Evolutionary conservation across 2,797 vertebrate species (phyloP), one percentile per base, ranked within the genome.

Genomic region (Channallabes apus): DNA sequence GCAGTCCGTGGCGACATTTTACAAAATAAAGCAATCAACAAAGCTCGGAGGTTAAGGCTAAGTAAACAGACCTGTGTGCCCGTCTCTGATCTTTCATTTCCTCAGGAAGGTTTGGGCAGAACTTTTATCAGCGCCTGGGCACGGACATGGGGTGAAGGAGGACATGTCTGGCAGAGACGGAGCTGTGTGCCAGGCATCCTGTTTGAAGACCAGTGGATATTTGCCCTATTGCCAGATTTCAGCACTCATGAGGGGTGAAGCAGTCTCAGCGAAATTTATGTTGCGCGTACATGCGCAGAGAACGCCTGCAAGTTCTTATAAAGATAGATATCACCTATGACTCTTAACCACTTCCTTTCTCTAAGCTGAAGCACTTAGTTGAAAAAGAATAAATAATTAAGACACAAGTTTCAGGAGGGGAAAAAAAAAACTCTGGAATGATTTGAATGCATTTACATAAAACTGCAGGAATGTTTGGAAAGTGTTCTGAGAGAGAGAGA

Each of bases 81-180:
- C 32, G 12, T 54, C 59, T 77, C 22, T 80, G 61, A 77, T 80
- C 54, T 80, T 62, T 59, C 20, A 54, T 85, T 88, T 90, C 86
- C 89, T 41, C 84, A 87, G 89, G 86, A 90, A 90, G 59, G 20
- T 41, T 29, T 1, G n/a, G 75, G 68, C 24, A 54, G 15, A 32
- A 41, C 20, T 14, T 22, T 27, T 62, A 64, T 14, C 17, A 59
- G 67, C 41, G 71, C 64, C 18, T 62, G 71, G 64, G 83, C 67
- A 82, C 27, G 78, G 62, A 80, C n/a, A 35, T 32, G 0, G 38
- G 61, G 61, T 61, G 56, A 64, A 17, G 15, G 41, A 84, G 17
- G 59, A 8, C 62, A 27, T 15, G 27, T 69, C 46, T 75, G 46
- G 56, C 76, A 85, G 4, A 46, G 65, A 76, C n/a, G 32, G 79